Conservation (phyloP, 1,140 invertebrate species). For the Plectrocnemia conspersa region DNA sequence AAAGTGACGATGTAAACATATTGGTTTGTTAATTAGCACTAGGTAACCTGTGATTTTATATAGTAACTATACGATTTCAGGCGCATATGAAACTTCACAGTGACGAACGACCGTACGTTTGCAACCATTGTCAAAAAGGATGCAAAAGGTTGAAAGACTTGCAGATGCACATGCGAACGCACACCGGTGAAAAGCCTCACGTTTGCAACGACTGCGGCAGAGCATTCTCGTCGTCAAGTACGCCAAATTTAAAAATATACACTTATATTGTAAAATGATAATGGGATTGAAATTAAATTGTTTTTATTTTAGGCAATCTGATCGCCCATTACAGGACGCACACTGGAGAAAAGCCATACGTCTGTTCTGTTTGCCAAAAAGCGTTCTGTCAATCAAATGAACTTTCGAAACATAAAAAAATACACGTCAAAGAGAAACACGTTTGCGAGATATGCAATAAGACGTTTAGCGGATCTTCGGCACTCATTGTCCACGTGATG, state of each 20-base stretch:
- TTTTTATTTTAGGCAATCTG: constrained; percentile 44
- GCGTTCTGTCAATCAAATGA: constrained; percentile 55
- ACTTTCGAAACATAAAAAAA: constrained; percentile 31
- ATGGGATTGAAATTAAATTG: constrained; percentile 30
- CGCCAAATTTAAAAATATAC: constrained; percentile 7
- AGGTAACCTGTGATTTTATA: no score
- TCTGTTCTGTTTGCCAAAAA: constrained; percentile 52
- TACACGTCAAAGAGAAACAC: constrained; percentile 29
- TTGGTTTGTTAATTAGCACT: no score
- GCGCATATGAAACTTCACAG: constrained; percentile 59
- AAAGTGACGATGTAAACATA: no score
- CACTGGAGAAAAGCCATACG: constrained; percentile 57
- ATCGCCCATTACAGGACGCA: constrained; percentile 52
- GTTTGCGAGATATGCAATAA: constrained; percentile 33
- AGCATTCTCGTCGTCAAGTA: constrained; percentile 55
- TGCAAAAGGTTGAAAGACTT: constrained; percentile 54
- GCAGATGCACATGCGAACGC: constrained; percentile 49
- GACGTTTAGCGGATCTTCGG: constrained; percentile 26
- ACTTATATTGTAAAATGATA: background rate
- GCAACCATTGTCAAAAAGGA: constrained; percentile 50
- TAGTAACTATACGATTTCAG: background rate
- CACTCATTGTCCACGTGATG: constrained; percentile 32
- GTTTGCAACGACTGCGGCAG: constrained; percentile 51
- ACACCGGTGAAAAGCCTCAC: constrained; percentile 58
- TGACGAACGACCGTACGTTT: constrained; percentile 65